Percentiles rank a stretch among this genome's conserved stretches.
These are phyloP conservation scores for Butorides virescens DNA, from an alignment of 2,113 vertebrate genomes.

Conservation along the genomic window DNA sequence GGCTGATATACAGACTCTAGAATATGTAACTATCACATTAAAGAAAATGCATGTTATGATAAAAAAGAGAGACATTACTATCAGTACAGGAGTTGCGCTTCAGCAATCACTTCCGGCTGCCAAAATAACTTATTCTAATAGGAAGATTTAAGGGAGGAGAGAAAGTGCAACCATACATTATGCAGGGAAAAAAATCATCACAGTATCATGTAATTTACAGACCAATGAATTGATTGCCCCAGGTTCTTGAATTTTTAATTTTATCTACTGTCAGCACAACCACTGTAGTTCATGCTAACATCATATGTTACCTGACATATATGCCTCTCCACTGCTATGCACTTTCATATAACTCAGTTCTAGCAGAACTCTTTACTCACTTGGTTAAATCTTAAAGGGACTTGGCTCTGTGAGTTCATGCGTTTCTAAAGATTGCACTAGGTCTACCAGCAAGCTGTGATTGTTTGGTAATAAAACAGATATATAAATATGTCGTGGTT, in stretches of 20 bases:
- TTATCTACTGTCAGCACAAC: background rate
- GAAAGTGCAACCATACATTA: slow-evolving; percentile 7
- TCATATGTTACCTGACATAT: background rate
- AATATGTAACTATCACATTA: background rate
- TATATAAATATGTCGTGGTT: background rate
- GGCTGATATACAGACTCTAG: background rate
- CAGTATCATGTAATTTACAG: background rate
- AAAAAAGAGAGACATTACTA: background rate
- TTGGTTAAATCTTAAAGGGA: background rate
- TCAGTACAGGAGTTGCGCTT: background rate
- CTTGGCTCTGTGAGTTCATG: background rate
- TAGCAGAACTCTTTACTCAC: background rate
- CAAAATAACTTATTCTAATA: slow-evolving; percentile 2
- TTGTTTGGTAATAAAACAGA: background rate
- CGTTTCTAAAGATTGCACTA: background rate
- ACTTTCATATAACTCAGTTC: background rate
- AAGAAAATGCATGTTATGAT: background rate
- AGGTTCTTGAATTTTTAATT: slow-evolving; percentile 30
- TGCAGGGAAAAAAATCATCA: background rate
- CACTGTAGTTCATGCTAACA: background rate
- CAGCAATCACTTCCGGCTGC: background rate
- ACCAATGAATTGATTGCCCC: background rate
- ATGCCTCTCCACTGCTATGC: background rate
- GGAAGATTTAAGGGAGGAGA: background rate
- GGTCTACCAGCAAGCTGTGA: background rate